Percentiles rank a stretch among this genome's conserved stretches.
phyloP scores from a whole-genome alignment of 2,113 vertebrate genomes.

The Melanerpes formicivorus region DNA sequence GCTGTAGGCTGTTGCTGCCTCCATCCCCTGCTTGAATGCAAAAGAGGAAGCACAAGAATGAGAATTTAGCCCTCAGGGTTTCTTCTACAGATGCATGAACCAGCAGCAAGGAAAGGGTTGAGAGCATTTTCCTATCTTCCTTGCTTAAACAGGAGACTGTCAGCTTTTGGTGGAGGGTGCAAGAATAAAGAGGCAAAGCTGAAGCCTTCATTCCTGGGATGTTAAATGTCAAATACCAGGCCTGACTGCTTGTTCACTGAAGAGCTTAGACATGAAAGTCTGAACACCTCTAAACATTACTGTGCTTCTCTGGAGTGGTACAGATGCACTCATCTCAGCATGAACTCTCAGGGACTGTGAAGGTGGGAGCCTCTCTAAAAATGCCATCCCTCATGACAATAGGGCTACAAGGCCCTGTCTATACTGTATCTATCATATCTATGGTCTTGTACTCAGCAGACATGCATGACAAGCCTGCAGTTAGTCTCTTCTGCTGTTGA shows the following conservation, averaged over 20 bases:
- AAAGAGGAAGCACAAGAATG: background rate
- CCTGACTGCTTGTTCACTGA: background rate
- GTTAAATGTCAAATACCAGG: background rate
- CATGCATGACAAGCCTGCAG: background rate
- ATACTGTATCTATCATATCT: background rate
- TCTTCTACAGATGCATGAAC: background rate
- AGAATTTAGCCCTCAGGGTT: background rate
- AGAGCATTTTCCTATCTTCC: background rate
- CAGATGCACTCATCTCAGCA: too few species aligned
- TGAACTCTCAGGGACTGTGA: background rate
- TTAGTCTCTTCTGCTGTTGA: background rate
- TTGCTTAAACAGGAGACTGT: background rate
- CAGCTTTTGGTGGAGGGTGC: background rate
- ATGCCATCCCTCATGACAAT: background rate
- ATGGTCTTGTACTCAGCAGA: background rate
- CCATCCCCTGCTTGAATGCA: background rate
- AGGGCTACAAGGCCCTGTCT: background rate
- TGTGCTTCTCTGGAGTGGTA: background rate
- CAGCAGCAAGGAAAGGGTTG: background rate
- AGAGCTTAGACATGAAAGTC: background rate
- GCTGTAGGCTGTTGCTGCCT: too few species aligned
- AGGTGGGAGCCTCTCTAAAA: background rate
- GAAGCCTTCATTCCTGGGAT: background rate
- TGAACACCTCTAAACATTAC: rapidly evolving
- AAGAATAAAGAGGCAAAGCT: background rate